phyloP scores from a whole-genome alignment of 2,113 vertebrate genomes.

The Varanus komodoensis region DNA sequence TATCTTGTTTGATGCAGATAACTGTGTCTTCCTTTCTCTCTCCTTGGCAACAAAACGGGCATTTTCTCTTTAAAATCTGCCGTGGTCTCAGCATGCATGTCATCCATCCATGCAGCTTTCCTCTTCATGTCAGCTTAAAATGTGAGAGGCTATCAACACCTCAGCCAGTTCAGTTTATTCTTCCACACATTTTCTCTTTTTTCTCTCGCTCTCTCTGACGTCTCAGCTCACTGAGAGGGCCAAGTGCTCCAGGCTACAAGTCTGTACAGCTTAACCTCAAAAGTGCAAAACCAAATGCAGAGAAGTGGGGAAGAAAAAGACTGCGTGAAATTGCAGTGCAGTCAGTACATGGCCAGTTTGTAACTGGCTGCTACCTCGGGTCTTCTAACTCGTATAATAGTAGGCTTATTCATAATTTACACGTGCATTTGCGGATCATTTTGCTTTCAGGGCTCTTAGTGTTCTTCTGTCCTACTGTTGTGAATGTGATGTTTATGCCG shows the following conservation, averaged over 20 bases:
- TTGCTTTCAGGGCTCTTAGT: neutral
- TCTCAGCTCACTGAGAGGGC: conserved; percentile 1
- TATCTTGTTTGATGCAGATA: neutral
- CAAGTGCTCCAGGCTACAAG: conserved; percentile 25
- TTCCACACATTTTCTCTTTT: conserved; percentile 20
- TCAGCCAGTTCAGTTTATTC: neutral
- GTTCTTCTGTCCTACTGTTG: neutral
- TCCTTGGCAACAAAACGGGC: neutral
- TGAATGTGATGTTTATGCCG: neutral
- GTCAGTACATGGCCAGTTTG: conserved; percentile 5
- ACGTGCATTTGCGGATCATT: conserved; percentile 11
- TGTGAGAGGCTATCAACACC: conserved; percentile 36
- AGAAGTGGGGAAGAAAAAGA: neutral
- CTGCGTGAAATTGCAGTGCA: neutral
- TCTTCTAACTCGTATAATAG: neutral
- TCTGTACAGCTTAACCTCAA: conserved; percentile 23
- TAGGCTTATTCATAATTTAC: conserved; percentile 16
- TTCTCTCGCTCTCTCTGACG: conserved; percentile 3
- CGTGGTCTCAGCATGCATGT: neutral
- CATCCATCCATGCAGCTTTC: neutral
- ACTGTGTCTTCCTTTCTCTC: neutral
- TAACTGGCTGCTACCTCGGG: neutral
- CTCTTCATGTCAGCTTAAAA: conserved; percentile 24
- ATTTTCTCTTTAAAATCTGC: neutral
- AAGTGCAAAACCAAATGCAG: conserved; percentile 31